These are phyloP conservation scores for Malurus alboscapulatus DNA, from an alignment of 2,113 vertebrate genomes.

Conservation along the genomic window DNA sequence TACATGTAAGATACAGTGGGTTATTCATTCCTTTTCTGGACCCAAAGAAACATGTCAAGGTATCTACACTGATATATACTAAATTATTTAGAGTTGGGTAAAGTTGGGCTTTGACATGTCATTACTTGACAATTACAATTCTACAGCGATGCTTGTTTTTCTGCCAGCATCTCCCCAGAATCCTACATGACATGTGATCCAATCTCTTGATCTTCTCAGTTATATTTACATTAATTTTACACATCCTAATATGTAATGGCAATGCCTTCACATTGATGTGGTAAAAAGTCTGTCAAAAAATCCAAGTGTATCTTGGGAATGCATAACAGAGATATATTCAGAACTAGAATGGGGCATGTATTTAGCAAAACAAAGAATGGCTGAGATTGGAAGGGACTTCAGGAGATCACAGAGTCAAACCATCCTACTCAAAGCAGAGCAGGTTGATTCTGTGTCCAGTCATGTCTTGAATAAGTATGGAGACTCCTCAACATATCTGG, in stretches of 20 bases:
- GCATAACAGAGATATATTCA: background rate
- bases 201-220: constrained; percentile 45
- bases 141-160: constrained; percentile 16
- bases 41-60: constrained; percentile 57
- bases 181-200: constrained; percentile 14
- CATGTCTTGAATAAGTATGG: background rate
- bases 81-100: constrained; percentile 40
- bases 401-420: background rate
- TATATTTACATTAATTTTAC: constrained; percentile 32
- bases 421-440: background rate
- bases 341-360: rapidly evolving
- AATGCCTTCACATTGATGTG: background rate
- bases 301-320: background rate
- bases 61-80: constrained; percentile 13
- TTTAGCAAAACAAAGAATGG: background rate
- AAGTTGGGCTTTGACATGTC: constrained; percentile 32
- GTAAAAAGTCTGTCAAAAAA: constrained; percentile 8
- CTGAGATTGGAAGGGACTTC: background rate
- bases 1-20: constrained; percentile 31
- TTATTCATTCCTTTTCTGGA: constrained; percentile 55
- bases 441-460: background rate
- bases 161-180: constrained; percentile 25
- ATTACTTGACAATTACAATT: constrained; percentile 46
- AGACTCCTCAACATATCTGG: background rate
- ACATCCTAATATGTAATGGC: background rate